Evolutionary conservation across 1,140 invertebrate species (phyloP).

Genomic region (Drosophila suzukii): DNA sequence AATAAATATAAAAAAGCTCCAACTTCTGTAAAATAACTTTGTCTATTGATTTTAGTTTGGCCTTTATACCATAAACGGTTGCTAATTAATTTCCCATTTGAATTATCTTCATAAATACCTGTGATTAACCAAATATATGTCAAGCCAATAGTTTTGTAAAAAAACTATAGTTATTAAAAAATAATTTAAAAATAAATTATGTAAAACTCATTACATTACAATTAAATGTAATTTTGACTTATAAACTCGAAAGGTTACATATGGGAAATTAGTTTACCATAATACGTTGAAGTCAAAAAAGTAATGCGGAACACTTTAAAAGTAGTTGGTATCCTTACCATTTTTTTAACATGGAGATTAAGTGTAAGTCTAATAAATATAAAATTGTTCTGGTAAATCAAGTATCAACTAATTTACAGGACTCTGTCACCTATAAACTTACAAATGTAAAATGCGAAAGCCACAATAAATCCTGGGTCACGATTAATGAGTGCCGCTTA

Average conservation of each 20-base stretch:
- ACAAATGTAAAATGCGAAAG: constrained; percentile 10
- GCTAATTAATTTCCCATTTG: not conserved
- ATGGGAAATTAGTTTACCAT: not conserved
- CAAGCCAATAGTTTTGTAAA: not conserved
- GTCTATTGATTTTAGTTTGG: not conserved
- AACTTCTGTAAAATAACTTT: not conserved
- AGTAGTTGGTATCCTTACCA: not conserved
- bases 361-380: constrained; percentile 3
- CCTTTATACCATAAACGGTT: not conserved
- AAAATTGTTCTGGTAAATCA: too few species aligned
- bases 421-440: constrained; percentile 8
- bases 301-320: not conserved
- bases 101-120: not conserved
- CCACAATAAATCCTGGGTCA: constrained; percentile 17
- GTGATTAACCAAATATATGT: not conserved
- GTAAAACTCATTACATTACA: not conserved
- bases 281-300: not conserved
- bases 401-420: not conserved
- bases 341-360: not conserved
- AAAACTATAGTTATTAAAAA: not conserved
- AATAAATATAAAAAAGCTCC: too few species aligned
- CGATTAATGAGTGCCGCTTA: constrained; percentile 21
- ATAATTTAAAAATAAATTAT: not conserved
- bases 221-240: not conserved
- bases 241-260: not conserved